Evolutionary conservation across 2,797 vertebrate species (phyloP).

Genomic region (Siniperca undulata): DNA sequence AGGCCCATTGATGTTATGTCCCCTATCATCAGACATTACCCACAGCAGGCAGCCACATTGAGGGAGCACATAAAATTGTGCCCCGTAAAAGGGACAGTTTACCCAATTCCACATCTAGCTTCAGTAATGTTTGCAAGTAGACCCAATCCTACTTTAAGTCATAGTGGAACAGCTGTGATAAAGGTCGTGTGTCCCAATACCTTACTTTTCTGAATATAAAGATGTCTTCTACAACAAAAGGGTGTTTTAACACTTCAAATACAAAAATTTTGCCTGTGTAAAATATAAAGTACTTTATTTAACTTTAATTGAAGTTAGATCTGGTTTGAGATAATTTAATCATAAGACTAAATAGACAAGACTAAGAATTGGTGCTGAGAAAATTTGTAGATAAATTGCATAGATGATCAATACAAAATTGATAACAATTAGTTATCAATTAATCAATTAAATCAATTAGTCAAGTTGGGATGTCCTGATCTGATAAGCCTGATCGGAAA

Average conservation of each 20-base stretch:
- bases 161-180: not conserved
- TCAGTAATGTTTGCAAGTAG: not conserved
- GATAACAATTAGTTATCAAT: not conserved
- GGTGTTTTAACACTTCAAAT: not conserved
- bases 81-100: slow-evolving; percentile 30
- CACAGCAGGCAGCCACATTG: slow-evolving; percentile 26
- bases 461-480: not conserved
- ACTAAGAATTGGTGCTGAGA: not conserved
- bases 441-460: too few relatives aligned
- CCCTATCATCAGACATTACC: slow-evolving; percentile 53
- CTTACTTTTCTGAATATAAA: not conserved
- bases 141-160: not conserved
- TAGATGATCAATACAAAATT: not conserved
- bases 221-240: not conserved
- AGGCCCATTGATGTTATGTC: slow-evolving; percentile 64
- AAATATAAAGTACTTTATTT: too few relatives aligned
- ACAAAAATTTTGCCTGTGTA: not conserved
- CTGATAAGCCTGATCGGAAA: not conserved
- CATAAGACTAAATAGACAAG: not conserved
- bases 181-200: not conserved
- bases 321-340: too few relatives aligned
- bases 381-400: not conserved
- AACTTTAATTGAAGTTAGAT: not conserved
- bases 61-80: slow-evolving; percentile 3
- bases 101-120: not conserved